Evolutionary conservation across 2,797 vertebrate species (phyloP).

Genomic region (Pantherophis vulpinus): DNA sequence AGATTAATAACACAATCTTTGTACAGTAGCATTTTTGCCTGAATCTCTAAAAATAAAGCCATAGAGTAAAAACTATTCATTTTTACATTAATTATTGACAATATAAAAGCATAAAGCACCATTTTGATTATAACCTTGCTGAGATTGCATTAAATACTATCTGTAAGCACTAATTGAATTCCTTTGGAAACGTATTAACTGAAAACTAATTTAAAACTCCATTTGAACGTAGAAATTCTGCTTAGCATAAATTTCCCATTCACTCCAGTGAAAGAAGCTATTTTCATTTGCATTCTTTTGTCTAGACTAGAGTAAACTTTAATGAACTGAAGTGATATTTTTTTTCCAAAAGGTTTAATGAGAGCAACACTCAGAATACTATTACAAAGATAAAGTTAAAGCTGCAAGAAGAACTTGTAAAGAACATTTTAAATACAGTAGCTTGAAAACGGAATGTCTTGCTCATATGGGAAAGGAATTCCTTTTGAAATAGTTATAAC

Average conservation of each 20-base stretch:
- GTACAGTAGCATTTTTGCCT: neutral
- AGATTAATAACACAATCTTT: neutral
- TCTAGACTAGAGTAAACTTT: neutral
- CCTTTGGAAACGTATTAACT: neutral
- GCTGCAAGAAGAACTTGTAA: neutral
- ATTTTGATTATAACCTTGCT: neutral
- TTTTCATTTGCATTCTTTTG: neutral
- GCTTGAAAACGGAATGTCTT: neutral
- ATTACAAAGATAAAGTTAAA: neutral
- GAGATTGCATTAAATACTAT: neutral
- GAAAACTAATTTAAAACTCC: neutral
- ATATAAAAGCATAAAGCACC: neutral
- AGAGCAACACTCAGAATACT: neutral
- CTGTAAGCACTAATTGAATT: neutral
- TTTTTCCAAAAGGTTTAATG: neutral
- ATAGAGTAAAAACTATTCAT: neutral
- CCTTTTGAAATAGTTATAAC: neutral
- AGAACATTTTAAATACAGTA: neutral
- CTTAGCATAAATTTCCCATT: neutral
- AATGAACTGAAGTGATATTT: neutral
- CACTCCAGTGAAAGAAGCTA: neutral
- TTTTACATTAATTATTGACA: neutral
- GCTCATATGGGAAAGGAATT: neutral
- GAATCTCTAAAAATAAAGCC: neutral
- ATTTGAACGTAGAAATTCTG: neutral